phyloP scores from a whole-genome alignment of 2,888 invertebrate species.

The Melanostoma mellinum region DNA sequence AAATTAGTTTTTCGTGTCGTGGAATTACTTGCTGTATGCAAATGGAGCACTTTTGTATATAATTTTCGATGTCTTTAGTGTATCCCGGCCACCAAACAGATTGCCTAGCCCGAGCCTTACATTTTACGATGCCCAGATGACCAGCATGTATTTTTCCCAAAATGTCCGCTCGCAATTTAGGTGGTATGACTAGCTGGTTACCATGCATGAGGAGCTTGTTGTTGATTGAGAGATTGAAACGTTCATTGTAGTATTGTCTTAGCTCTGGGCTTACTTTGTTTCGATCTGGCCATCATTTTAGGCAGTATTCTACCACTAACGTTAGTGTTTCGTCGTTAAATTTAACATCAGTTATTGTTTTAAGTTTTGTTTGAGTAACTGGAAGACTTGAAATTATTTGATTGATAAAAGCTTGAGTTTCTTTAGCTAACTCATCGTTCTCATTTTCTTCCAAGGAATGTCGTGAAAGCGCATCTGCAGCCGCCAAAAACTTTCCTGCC shows the following conservation, averaged over 20 bases:
- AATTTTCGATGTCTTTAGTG: constrained; percentile 37
- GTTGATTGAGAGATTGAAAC: constrained; percentile 12
- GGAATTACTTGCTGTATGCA: constrained; percentile 36
- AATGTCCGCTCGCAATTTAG: background rate
- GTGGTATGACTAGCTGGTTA: constrained; percentile 8
- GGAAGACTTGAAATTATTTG: constrained; percentile 18
- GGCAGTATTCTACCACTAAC: background rate
- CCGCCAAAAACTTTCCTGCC: no score
- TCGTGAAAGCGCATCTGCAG: no score
- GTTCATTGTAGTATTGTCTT: constrained; percentile 2
- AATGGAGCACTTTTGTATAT: constrained; percentile 27
- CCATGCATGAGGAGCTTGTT: constrained; percentile 19
- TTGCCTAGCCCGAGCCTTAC: constrained; percentile 21
- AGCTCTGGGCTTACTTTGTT: background rate
- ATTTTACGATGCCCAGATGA: constrained; percentile 3
- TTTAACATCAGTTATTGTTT: constrained; percentile 5
- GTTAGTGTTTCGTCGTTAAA: constrained; percentile 1
- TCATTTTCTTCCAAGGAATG: no score
- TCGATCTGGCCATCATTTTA: constrained; percentile 21
- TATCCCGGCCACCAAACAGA: constrained; percentile 7
- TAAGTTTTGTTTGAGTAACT: constrained; percentile 8
- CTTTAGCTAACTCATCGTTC: no score
- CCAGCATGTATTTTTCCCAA: constrained; percentile 21
- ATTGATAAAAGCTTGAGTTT: background rate
- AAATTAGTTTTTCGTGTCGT: constrained; percentile 15